A percentile compares a stretch with the other conserved stretches of the same genome.
Conservation (phyloP, 2,888 invertebrate species). For the Noctuana brunneofusca region DNA sequence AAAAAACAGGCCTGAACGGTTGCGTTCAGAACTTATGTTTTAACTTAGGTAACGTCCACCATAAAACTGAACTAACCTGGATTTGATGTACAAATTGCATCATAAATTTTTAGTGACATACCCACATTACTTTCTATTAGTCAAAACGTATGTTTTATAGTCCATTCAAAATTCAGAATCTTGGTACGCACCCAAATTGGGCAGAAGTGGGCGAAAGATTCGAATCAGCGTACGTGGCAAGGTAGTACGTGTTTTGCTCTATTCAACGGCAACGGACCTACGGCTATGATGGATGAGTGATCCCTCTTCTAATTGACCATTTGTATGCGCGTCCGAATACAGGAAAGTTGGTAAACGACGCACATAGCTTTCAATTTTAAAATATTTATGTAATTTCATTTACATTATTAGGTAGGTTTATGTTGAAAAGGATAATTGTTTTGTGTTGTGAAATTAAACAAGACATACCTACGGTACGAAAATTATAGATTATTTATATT, state of each 20-base stretch:
- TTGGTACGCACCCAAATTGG: slow-evolving; percentile 42
- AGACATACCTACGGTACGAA: not conserved
- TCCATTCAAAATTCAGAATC: slow-evolving; percentile 37
- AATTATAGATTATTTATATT: too few species aligned
- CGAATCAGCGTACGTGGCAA: slow-evolving; percentile 50
- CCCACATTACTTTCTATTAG: slow-evolving; percentile 8
- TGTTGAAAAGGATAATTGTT: not conserved
- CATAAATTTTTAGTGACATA: not conserved
- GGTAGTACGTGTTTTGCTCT: slow-evolving; percentile 47
- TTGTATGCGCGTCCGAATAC: slow-evolving; percentile 47
- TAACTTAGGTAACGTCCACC: too few species aligned
- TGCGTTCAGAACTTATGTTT: too few species aligned
- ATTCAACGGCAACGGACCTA: slow-evolving; percentile 39
- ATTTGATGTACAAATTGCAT: not conserved
- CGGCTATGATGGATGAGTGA: slow-evolving; percentile 38
- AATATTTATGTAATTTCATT: not conserved
- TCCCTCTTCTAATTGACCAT: slow-evolving; percentile 42
- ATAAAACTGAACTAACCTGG: too few species aligned
- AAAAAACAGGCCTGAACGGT: too few species aligned
- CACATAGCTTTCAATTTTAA: slow-evolving; percentile 24
- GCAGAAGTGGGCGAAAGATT: slow-evolving; percentile 51
- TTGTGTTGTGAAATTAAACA: not conserved
- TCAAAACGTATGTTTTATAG: slow-evolving; percentile 30
- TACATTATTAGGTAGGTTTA: not conserved
- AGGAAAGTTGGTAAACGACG: slow-evolving; percentile 38